Conservation (phyloP, 1,140 invertebrate species). For the Rhopalosiphum padi region DNA sequence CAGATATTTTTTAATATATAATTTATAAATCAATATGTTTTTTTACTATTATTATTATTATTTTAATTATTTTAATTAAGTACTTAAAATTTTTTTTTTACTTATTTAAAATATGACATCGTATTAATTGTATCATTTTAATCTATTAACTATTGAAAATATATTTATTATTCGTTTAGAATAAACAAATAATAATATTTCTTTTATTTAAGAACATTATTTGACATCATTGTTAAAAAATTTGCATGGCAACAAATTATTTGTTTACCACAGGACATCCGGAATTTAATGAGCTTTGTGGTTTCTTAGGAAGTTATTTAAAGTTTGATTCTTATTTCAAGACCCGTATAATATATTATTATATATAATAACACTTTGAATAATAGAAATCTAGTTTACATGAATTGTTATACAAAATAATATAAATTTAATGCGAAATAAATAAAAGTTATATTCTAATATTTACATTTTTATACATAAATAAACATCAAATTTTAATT, state of each 20-base stretch:
- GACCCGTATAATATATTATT: background rate
- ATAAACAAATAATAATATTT: background rate
- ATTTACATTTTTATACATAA: background rate
- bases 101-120: background rate
- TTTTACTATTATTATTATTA: background rate
- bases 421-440: background rate
- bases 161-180: background rate
- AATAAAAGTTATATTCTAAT: background rate
- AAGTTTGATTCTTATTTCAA: background rate
- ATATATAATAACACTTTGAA: background rate
- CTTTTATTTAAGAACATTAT: background rate
- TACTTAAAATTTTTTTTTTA: too few relatives aligned
- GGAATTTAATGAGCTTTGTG: constrained; percentile 35
- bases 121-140: background rate
- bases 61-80: background rate
- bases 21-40: background rate
- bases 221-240: background rate
- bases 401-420: background rate
- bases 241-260: background rate
- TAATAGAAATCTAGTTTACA: background rate
- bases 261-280: constrained; percentile 18
- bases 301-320: constrained; percentile 1
- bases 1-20: background rate
- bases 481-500: background rate
- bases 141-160: background rate